Evolutionary conservation across 30 jellyfish, hydroid and myxozoan species (phyloP), one percentile per base, ranked within the genome.

Genomic region (Clytia hemisphaerica): DNA sequence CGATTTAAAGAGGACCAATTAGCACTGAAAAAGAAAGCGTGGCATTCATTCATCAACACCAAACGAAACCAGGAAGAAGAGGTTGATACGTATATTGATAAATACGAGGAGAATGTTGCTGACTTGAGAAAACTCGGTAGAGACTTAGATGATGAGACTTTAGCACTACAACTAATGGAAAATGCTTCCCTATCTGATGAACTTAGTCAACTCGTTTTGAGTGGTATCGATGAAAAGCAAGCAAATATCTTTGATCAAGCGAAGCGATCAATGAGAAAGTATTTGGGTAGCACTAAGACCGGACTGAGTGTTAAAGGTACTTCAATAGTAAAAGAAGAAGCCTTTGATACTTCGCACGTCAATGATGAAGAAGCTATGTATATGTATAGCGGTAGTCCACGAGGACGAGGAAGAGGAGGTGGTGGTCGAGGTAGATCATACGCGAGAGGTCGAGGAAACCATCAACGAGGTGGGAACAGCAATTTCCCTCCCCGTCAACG

Each of bases 1-100:
- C 73, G 73, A 14, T 59, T 59, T 59, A 10, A 59, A 59, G 73
- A 59, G 25, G 73, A 59, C 73, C 73, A 59, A 59, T 22, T 25
- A 59, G 65, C 73, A 59, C 63, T 59, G 63, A 22, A 59, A 29
- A 59, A 59, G 73, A 59, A 25, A 59, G 63, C 73, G 25, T 59
- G 73, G 63, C 73, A 59, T 59, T 22, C 73, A 6, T 59, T 33
- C 65, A 59, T 59, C 29, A 21, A 59, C 63, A 59, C 64, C 64
- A 59, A 59, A 29, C 12, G 73, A 59, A 22, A 59, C 12, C 63
- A 21, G 63, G 73, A 59, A 25, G 65, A 59, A 22, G 63, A 59
- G 63, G 63, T 59, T 59, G 63, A 50, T 21, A n/a, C n/a, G n/a
- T n/a, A n/a, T n/a, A n/a, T n/a, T n/a, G n/a, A 51, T 15, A 24